phyloP scores from a whole-genome alignment of 2,113 vertebrate genomes.

The Cricetomys ansorgei region DNA sequence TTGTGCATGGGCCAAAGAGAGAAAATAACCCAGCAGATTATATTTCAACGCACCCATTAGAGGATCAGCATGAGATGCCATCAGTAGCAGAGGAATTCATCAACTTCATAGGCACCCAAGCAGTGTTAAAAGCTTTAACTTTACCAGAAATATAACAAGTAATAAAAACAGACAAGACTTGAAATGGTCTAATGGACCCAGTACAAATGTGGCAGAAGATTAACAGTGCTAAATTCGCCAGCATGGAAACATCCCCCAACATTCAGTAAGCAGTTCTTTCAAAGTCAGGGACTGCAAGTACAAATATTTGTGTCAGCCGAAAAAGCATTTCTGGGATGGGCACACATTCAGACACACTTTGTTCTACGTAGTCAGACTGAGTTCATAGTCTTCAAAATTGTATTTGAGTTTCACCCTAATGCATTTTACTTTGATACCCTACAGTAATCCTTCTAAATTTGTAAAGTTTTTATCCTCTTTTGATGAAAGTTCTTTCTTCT shows the following conservation, averaged over 20 bases:
- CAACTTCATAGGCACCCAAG: conserved; percentile 77
- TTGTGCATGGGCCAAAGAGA: conserved; percentile 74
- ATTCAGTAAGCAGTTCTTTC: conserved; percentile 73
- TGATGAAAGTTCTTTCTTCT: conserved; percentile 43
- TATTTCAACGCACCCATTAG: conserved; percentile 82
- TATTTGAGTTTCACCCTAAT: conserved; percentile 16
- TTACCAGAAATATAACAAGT: conserved; percentile 83
- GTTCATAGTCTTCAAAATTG: conserved; percentile 48
- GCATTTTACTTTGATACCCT: not conserved
- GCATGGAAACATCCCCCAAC: conserved; percentile 73
- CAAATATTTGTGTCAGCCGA: conserved; percentile 60
- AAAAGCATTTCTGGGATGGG: conserved; percentile 11
- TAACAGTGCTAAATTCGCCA: conserved; percentile 73
- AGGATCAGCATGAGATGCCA: conserved; percentile 73
- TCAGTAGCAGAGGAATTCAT: conserved; percentile 73
- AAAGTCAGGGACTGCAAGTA: conserved; percentile 54
- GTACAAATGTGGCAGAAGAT: conserved; percentile 74
- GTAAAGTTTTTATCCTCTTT: conserved; percentile 28
- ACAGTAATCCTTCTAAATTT: conserved; percentile 30
- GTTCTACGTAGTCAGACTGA: not conserved
- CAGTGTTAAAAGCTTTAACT: conserved; percentile 82
- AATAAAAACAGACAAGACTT: conserved; percentile 83
- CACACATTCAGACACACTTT: conserved; percentile 24
- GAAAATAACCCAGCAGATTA: conserved; percentile 82
- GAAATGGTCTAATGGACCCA: conserved; percentile 80